Conservation (phyloP, 2,797 vertebrate species). For the Gallinago solitaria region DNA sequence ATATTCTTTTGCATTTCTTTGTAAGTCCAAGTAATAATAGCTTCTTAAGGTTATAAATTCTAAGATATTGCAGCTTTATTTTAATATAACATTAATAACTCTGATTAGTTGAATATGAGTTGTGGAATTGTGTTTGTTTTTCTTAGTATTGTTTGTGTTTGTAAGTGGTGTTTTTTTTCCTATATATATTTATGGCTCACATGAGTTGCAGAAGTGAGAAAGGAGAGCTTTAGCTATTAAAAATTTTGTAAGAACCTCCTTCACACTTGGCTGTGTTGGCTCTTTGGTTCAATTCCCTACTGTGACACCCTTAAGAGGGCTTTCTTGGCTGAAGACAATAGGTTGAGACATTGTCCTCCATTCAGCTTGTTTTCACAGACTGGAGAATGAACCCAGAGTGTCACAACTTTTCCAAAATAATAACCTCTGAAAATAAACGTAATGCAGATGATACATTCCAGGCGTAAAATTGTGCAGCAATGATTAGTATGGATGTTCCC, state of each 20-base stretch:
- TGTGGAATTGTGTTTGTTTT: not conserved
- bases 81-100: not conserved
- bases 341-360: not conserved
- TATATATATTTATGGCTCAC: not conserved
- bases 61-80: not conserved
- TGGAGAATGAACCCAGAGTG: not conserved
- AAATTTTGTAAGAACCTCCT: not conserved
- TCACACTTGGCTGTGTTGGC: not conserved
- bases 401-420: constrained; percentile 5
- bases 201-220: not conserved
- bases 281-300: not conserved
- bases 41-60: not conserved
- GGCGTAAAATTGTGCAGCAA: not conserved
- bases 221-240: not conserved
- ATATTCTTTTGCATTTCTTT: not conserved
- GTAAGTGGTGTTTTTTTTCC: not conserved
- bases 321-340: not conserved
- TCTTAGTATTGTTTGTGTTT: not conserved
- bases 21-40: not conserved
- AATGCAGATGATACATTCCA: not conserved
- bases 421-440: not conserved
- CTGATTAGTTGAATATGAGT: not conserved
- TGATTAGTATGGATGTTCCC: not conserved
- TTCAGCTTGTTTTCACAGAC: not conserved
- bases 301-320: not conserved